Base-by-base conservation (phyloP, 2,888 invertebrate genomes). In the Mantis religiosa region DNA sequence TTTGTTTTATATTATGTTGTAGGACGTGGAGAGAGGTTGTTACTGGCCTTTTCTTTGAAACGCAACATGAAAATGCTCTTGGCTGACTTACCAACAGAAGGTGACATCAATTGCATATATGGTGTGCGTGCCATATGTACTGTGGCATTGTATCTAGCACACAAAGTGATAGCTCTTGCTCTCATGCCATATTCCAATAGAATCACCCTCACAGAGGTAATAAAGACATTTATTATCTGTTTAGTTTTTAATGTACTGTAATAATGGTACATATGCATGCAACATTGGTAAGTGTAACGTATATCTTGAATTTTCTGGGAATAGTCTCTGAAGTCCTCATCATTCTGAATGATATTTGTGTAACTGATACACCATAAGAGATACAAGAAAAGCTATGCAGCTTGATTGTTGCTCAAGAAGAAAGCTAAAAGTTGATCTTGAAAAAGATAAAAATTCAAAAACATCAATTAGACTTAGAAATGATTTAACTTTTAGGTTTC, bases 101-200 rank as follows among this genome's bases (percentile, higher is more conserved):
- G 93, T 84, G 95, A 96, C 91, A 95, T 97, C 90, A 94, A 95
- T 71, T 95, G 96, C 92, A 95, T 97, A 90, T 96, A 97, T 91
- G 96, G 97, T 4, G 94, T 97, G 71, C 94, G 96, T 90, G 95
- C 95, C n/a, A 91, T 95, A 82, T 94, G 95, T 89, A 96, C 96
- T 4, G 91, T 96, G 2, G 94, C 95, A 90, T 93, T 96, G 89
- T 94, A 96, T 91, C 91, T 96, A 20, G 95, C 95, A 9, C 95
- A 96, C 92, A 96, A 96, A 93, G 94, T 96, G 91, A 93, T 96
- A 90, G 95, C 95, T 87, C 93, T 95, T 9, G 95, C 95, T 30
- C 94, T 94, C 89, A 94, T 95, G 91, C 96, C 96, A 0, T 95
- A 95, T 91, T 94, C 95, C 89, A 96, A 96, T 92, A 94, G 96